Base-by-base conservation (phyloP, 2,797 vertebrate species). In the Sparidentex hasta region DNA sequence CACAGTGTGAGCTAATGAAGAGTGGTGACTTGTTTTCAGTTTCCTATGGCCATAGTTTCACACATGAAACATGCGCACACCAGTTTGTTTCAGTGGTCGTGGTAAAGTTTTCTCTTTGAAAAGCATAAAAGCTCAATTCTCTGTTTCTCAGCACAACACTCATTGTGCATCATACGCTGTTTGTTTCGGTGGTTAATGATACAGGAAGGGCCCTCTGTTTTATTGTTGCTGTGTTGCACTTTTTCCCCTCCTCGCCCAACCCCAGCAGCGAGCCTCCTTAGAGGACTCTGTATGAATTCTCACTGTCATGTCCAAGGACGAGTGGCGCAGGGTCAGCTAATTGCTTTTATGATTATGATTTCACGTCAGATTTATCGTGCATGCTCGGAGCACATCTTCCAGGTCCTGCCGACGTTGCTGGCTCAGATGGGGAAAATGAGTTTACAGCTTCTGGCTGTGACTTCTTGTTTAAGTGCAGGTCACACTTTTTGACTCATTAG, bases 311-410 rank as follows among this genome's bases (percentile, higher is more conserved):
- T 95, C 95, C 95, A 96, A 96, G 95, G 95, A 95, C 95, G 89
- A 94, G 92, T 85, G 90, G 94, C 93, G 93, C 94, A 94, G 95
- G 95, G 95, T 96, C 95, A 96, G 93, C 95, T 95, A 96, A 96
- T 96, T 96, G 95, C 95, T 95, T 95, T 96, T 95, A 96, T 95
- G 95, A 95, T 96, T 96, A 96, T 96, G 95, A 96, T 96, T 95
- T 95, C 94, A 95, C 94, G 93, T 96, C 93, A 95, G 94, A 95
- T 96, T 96, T 96, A 96, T 95, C 85, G 95, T 94, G 94, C 95
- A 92, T 95, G 95, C 94, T 95, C 91, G 43, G 86, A 94, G 94
- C 94, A 92, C 92, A 93, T 93, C 93, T 94, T 91, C 91, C 89
- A 93, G 92, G 92, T 94, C 92, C 92, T 94, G 92, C 91, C 88